Conservation (phyloP, 2,888 invertebrate genomes). For the Drosophila fungiperda region DNA sequence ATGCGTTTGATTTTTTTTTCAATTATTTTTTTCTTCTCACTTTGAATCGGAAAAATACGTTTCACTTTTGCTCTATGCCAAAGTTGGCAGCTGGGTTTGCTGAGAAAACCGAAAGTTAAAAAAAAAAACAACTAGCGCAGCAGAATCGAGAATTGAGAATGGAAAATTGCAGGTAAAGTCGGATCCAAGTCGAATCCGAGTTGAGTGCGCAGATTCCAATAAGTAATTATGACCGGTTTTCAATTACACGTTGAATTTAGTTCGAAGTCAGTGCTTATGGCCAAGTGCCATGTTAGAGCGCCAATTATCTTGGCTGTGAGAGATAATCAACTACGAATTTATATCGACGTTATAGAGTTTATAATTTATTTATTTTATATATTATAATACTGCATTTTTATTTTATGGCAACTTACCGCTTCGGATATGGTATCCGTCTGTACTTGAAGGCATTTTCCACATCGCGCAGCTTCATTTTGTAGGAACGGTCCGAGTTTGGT, state of each 20-base stretch:
- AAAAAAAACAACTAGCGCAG: slow-evolving; percentile 16
- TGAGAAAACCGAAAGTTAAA: slow-evolving; percentile 71
- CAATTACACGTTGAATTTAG: slow-evolving; percentile 34
- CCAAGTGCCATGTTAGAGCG: neutral
- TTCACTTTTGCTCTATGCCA: slow-evolving; percentile 54
- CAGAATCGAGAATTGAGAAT: slow-evolving; percentile 35
- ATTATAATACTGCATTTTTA: neutral
- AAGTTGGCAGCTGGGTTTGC: slow-evolving; percentile 45
- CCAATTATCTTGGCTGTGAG: neutral
- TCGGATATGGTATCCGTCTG: slow-evolving; percentile 85
- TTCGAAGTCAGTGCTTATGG: slow-evolving; percentile 20
- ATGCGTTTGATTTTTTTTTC: slow-evolving; percentile 36
- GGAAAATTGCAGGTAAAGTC: slow-evolving; percentile 55
- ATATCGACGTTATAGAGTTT: neutral
- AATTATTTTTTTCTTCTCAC: slow-evolving; percentile 33
- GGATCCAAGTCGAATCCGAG: slow-evolving; percentile 4
- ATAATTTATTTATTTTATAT: neutral
- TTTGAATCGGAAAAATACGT: slow-evolving; percentile 30
- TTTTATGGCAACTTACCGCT: slow-evolving; percentile 81
- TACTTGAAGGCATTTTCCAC: slow-evolving; percentile 84
- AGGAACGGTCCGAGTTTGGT: slow-evolving; percentile 72
- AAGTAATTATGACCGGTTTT: slow-evolving; percentile 70
- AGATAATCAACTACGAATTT: neutral
- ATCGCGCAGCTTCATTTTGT: slow-evolving; percentile 84
- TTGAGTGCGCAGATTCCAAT: slow-evolving; percentile 37